Evolutionary conservation across 1,140 invertebrate species (phyloP).

Genomic region (Drosophila grimshawi): DNA sequence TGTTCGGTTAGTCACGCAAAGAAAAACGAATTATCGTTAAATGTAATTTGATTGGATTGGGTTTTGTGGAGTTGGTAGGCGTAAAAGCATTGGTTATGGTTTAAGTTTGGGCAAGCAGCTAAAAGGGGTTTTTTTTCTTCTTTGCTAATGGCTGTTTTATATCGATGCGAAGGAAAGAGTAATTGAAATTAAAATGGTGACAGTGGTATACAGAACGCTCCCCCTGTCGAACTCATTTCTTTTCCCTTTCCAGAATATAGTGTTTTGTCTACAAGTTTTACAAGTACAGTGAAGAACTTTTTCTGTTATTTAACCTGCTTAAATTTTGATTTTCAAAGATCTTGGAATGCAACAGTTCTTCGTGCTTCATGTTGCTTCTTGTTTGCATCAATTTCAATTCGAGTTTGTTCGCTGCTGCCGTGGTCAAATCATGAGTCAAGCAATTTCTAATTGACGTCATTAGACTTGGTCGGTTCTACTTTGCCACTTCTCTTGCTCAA

Average conservation of each 20-base stretch:
- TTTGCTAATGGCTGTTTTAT: neutral
- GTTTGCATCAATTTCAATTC: neutral
- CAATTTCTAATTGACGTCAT: constrained; percentile 22
- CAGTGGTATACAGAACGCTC: no score
- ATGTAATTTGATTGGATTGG: constrained; percentile 21
- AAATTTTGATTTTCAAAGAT: no score
- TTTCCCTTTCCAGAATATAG: no score
- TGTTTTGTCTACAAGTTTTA: no score
- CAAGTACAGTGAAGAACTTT: no score
- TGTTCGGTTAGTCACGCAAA: constrained; percentile 58
- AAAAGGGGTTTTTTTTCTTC: neutral
- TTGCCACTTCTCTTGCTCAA: neutral
- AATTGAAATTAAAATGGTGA: no score
- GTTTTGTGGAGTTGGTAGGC: constrained; percentile 8
- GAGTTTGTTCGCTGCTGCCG: neutral
- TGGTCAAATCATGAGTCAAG: constrained; percentile 4
- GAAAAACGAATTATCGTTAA: constrained; percentile 15
- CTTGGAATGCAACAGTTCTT: no score
- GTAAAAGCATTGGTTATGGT: neutral
- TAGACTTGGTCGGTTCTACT: constrained; percentile 3
- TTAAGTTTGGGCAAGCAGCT: neutral
- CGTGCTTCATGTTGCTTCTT: neutral
- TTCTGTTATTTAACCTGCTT: no score
- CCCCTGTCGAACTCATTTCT: no score
- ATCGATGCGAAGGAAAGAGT: no score